phyloP scores from a whole-genome alignment of 2,888 invertebrate species.

The Drosophila koepferae region DNA sequence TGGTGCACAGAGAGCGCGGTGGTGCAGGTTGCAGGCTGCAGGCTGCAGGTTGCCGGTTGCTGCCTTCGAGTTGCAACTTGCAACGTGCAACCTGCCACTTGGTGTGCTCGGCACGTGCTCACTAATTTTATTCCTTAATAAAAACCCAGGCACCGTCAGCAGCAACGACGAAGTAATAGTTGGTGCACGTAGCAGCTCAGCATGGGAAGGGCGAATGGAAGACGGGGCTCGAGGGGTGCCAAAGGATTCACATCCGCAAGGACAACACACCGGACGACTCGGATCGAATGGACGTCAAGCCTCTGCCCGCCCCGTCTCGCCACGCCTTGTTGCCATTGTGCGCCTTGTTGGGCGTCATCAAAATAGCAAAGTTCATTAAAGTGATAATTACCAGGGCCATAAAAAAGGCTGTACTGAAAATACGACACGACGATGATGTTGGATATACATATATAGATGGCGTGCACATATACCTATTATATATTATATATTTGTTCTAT shows the following conservation, averaged over 20 bases:
- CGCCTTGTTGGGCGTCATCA: constrained; percentile 59
- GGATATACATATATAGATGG: not conserved
- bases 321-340: constrained; percentile 34
- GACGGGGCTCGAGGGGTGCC: not conserved
- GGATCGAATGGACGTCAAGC: constrained; percentile 19
- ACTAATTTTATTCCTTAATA: constrained; percentile 80
- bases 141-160: constrained; percentile 59
- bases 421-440: not conserved
- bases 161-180: constrained; percentile 34
- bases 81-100: constrained; percentile 59
- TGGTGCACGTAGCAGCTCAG: constrained; percentile 35
- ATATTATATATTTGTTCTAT: not conserved
- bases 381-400: constrained; percentile 77
- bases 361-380: constrained; percentile 79
- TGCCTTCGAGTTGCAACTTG: constrained; percentile 40
- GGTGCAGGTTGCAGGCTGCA: not conserved
- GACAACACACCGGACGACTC: constrained; percentile 2
- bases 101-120: constrained; percentile 72
- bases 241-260: constrained; percentile 18
- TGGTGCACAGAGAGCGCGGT: not conserved
- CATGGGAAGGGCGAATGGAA: not conserved
- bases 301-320: not conserved
- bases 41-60: not conserved
- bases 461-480: not conserved
- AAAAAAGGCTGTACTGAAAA: constrained; percentile 55